Percentiles rank a stretch among this genome's conserved stretches.
phyloP scores from a whole-genome alignment of 2,797 vertebrate genomes.

The Spheniscus humboldti region DNA sequence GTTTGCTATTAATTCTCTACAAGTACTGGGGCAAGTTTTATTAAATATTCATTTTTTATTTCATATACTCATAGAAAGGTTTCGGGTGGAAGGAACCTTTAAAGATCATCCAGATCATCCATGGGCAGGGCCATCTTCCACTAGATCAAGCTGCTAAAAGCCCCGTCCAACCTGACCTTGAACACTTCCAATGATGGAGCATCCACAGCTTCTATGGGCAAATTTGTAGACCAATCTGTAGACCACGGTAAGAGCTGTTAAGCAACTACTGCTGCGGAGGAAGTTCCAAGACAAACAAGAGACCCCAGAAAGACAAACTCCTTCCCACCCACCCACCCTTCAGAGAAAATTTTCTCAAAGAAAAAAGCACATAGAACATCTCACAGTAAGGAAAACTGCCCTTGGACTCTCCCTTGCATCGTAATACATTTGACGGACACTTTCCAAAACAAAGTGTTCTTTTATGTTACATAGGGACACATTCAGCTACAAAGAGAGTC shows the following conservation, averaged over 20 bases:
- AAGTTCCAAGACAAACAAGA: neutral
- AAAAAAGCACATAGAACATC: neutral
- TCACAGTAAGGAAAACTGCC: neutral
- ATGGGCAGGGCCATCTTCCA: neutral
- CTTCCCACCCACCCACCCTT: neutral
- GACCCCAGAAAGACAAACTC: neutral
- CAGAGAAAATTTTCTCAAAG: neutral
- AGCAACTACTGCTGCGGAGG: accelerated
- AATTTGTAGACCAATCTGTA: neutral
- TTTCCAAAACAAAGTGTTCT: neutral
- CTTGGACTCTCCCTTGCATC: neutral
- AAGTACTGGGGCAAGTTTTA: neutral
- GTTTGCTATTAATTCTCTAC: neutral
- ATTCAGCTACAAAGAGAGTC: neutral
- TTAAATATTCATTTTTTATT: neutral
- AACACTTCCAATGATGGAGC: neutral
- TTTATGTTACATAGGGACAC: neutral
- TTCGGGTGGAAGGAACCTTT: neutral
- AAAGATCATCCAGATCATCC: neutral
- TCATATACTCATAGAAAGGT: no score
- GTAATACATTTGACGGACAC: accelerated
- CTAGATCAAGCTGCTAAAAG: neutral
- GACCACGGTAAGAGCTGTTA: accelerated
- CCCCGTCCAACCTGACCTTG: neutral
- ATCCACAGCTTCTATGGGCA: neutral